phyloP scores from a whole-genome alignment of 2,113 vertebrate species.

The Catagonus wagneri region DNA sequence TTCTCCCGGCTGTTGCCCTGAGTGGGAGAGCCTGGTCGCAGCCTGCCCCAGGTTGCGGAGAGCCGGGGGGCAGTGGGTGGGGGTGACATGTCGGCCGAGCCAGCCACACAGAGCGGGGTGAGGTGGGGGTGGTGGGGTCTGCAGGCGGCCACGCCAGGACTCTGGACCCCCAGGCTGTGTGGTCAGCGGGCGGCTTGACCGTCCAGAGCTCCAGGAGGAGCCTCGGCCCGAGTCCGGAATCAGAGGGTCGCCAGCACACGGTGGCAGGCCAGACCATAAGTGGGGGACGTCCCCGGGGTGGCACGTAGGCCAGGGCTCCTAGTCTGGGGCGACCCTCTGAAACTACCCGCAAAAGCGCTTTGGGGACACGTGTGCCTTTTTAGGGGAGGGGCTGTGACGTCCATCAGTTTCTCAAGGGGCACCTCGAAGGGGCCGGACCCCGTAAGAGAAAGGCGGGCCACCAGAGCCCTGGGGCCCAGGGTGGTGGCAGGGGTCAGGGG shows the following conservation, averaged over 20 bases:
- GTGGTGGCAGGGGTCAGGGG: not conserved
- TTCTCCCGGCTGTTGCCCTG: not conserved
- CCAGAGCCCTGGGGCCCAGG: not conserved
- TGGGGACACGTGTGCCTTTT: accelerated
- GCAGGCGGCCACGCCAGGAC: accelerated
- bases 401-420: not conserved
- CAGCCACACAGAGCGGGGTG: too few species aligned
- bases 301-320: accelerated
- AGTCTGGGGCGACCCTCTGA: not conserved
- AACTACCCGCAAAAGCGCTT: accelerated
- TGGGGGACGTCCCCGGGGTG: not conserved
- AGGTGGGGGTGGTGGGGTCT: too few species aligned
- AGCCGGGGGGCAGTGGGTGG: accelerated
- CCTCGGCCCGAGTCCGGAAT: not conserved
- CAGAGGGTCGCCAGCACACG: accelerated
- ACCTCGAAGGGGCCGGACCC: not conserved
- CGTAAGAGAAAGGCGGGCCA: accelerated
- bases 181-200: accelerated
- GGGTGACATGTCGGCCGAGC: too few species aligned
- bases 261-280: too few species aligned
- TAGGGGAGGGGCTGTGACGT: accelerated
- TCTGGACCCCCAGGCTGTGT: accelerated
- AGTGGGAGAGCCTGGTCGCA: not conserved
- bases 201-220: not conserved
- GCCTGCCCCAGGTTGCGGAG: not conserved